Evolutionary conservation across 1,140 invertebrate species (phyloP).

Genomic region (Achroia grisella): DNA sequence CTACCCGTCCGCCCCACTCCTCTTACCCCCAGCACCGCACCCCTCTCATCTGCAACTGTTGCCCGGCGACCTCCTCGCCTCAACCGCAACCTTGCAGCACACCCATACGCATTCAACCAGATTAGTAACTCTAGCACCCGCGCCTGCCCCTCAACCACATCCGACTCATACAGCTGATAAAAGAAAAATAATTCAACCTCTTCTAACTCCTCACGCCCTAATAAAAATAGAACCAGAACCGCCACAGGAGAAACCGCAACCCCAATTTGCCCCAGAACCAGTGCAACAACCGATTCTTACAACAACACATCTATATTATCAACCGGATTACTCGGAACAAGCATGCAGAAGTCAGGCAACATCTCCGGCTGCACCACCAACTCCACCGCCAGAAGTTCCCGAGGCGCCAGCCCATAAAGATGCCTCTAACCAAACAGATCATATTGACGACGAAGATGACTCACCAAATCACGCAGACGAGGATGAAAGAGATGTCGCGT

Average conservation of each 20-base stretch:
- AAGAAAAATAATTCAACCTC: slow-evolving; percentile 74
- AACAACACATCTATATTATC: slow-evolving; percentile 71
- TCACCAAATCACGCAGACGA: slow-evolving; percentile 64
- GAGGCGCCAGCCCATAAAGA: slow-evolving; percentile 79
- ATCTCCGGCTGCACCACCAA: slow-evolving; percentile 71
- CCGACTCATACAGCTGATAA: slow-evolving; percentile 63
- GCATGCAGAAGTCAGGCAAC: slow-evolving; percentile 74
- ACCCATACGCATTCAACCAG: slow-evolving; percentile 76
- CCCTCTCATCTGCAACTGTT: slow-evolving; percentile 76
- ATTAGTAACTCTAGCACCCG: slow-evolving; percentile 74
- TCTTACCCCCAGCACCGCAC: slow-evolving; percentile 78
- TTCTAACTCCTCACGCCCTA: slow-evolving; percentile 75
- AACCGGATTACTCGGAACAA: slow-evolving; percentile 59
- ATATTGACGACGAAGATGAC: slow-evolving; percentile 73
- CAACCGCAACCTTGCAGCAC: slow-evolving; percentile 72
- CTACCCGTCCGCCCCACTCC: slow-evolving; percentile 75
- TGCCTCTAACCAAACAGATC: slow-evolving; percentile 87
- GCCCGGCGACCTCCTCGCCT: slow-evolving; percentile 72
- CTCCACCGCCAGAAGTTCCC: slow-evolving; percentile 76
- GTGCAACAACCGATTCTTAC: slow-evolving; percentile 74
- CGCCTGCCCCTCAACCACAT: slow-evolving; percentile 50
- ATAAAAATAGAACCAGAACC: slow-evolving; percentile 80
- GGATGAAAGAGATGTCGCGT: slow-evolving; percentile 70
- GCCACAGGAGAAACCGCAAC: slow-evolving; percentile 52
- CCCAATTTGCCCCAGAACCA: slow-evolving; percentile 72